phyloP scores from a whole-genome alignment of 1,140 invertebrate genomes.

The Latrodectus geometricus region DNA sequence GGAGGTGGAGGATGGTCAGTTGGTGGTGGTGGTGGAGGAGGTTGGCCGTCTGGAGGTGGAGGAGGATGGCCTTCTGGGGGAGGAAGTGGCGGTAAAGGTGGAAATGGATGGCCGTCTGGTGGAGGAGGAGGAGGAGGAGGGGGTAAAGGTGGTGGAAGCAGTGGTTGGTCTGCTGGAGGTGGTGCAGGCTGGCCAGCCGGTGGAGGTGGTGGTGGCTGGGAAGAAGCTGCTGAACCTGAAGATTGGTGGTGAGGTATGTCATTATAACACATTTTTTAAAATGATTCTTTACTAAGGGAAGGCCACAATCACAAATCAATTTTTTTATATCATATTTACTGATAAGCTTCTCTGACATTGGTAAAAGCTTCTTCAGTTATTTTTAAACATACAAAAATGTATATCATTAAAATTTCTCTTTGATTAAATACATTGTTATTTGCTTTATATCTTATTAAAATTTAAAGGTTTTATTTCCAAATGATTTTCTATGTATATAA shows the following conservation, averaged over 20 bases:
- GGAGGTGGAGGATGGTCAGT: constrained; percentile 3
- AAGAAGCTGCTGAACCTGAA: constrained; percentile 24
- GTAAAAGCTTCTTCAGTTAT: no score
- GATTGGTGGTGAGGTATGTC: constrained; percentile 54
- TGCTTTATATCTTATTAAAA: no score
- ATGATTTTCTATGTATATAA: no score
- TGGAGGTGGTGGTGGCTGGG: constrained; percentile 45
- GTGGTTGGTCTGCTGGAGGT: neutral
- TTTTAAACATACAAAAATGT: no score
- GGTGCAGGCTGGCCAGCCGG: neutral
- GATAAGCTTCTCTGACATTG: no score
- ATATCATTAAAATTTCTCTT: no score
- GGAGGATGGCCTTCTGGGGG: constrained; percentile 22
- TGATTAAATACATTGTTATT: no score
- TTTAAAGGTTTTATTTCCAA: no score
- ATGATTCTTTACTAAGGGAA: no score
- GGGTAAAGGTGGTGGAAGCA: neutral
- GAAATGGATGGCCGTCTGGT: neutral
- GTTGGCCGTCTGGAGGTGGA: constrained; percentile 12
- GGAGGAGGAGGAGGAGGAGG: neutral
- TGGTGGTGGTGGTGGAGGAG: constrained; percentile 20
- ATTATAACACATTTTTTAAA: neutral
- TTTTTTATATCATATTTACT: no score
- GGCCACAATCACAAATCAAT: no score
- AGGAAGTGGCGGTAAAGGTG: neutral